Conservation (phyloP, 2,888 invertebrate genomes). For the Syrphus vitripennis region DNA sequence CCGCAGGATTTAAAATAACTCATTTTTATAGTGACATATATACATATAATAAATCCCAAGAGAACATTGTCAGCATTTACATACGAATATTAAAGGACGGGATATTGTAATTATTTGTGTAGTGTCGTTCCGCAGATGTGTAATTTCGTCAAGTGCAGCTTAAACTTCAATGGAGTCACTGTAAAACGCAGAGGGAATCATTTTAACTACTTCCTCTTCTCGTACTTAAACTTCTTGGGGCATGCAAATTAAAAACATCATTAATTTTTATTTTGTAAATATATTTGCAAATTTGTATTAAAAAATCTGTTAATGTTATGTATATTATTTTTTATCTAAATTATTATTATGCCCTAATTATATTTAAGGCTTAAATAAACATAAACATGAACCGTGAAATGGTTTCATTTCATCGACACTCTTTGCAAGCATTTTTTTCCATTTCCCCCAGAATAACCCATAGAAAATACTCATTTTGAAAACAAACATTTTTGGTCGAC, state of each 20-base stretch:
- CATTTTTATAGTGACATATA: too few relatives aligned
- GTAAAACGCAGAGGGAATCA: too few relatives aligned
- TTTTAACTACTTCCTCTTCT: too few relatives aligned
- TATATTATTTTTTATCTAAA: neutral
- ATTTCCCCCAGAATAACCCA: neutral
- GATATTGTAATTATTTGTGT: too few relatives aligned
- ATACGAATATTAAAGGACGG: too few relatives aligned
- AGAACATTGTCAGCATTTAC: too few relatives aligned
- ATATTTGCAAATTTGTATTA: neutral
- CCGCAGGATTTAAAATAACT: too few relatives aligned
- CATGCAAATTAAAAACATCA: neutral
- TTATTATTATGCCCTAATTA: neutral
- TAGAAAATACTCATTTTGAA: neutral
- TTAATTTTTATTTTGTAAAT: neutral
- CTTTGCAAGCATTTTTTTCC: neutral
- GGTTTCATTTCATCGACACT: conserved; percentile 23
- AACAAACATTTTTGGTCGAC: conserved; percentile 4
- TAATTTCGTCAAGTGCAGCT: too few relatives aligned
- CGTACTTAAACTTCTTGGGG: too few relatives aligned
- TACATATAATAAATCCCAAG: too few relatives aligned
- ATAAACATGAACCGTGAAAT: conserved; percentile 15
- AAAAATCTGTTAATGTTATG: neutral
- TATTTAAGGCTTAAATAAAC: neutral
- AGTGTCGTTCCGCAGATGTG: too few relatives aligned
- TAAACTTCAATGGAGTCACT: too few relatives aligned